Conservation (phyloP, 1,140 invertebrate species). For the Dendrolimus punctatus region DNA sequence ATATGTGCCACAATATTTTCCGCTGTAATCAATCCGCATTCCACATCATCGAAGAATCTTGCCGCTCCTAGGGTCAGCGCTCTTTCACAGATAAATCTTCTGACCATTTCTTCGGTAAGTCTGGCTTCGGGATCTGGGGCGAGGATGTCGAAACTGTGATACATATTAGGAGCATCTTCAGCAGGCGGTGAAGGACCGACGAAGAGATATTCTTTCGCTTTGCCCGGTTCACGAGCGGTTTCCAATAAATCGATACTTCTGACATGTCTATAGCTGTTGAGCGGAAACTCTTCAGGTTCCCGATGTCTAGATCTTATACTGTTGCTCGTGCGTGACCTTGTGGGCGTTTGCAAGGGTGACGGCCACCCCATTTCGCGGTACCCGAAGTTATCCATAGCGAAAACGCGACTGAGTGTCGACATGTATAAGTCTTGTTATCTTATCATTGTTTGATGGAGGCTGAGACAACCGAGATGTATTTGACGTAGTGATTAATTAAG, state of each 20-base stretch:
- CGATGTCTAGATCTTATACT: constrained; percentile 38
- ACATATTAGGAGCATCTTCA: constrained; percentile 76
- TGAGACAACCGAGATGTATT: constrained; percentile 33
- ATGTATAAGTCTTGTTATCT: constrained; percentile 34
- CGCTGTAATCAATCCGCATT: constrained; percentile 68
- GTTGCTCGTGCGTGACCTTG: constrained; percentile 31
- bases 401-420: constrained; percentile 22
- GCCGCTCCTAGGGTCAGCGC: constrained; percentile 73
- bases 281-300: constrained; percentile 53
- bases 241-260: constrained; percentile 56
- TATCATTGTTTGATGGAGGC: constrained; percentile 36
- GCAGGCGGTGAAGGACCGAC: constrained; percentile 76
- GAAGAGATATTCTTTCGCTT: constrained; percentile 72
- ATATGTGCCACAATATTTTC: constrained; percentile 67
- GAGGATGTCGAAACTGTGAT: constrained; percentile 74
- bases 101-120: constrained; percentile 75
- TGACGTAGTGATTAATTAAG: constrained; percentile 50
- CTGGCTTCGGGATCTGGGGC: constrained; percentile 74
- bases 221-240: constrained; percentile 40
- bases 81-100: constrained; percentile 74
- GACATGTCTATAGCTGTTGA: constrained; percentile 50
- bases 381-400: constrained; percentile 54
- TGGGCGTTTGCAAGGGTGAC: constrained; percentile 36
- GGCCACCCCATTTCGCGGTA: constrained; percentile 64
- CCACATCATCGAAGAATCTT: constrained; percentile 76